phyloP scores from a whole-genome alignment of 1,140 invertebrate genomes.

The Drosophila littoralis region DNA sequence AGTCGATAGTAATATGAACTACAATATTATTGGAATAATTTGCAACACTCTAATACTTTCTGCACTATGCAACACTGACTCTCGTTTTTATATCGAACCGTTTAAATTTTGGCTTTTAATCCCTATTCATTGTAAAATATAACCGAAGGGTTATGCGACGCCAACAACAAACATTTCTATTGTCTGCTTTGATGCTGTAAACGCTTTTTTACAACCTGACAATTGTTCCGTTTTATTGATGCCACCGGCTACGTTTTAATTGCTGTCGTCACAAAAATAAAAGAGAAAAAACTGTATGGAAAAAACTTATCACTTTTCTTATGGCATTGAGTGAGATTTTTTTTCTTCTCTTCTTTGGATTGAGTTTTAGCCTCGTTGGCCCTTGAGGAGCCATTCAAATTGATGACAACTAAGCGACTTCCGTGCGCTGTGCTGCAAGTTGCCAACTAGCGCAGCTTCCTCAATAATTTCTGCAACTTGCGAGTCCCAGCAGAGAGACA shows the following conservation, averaged over 20 bases:
- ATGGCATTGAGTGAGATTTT: conserved; percentile 40
- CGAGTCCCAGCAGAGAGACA: not conserved
- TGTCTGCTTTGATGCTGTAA: conserved; percentile 31
- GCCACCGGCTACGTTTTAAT: conserved; percentile 68
- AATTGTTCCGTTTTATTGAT: conserved; percentile 59
- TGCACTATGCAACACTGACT: too few relatives aligned
- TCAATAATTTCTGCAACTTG: conserved; percentile 47
- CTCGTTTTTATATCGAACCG: too few relatives aligned
- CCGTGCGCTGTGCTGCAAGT: conserved; percentile 32
- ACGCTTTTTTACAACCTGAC: conserved; percentile 57
- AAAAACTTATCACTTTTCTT: conserved; percentile 31
- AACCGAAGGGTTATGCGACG: not conserved
- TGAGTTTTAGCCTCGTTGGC: conserved; percentile 13
- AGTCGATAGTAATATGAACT: too few relatives aligned
- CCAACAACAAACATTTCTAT: conserved; percentile 8
- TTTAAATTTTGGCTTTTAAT: not conserved
- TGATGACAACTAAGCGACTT: conserved; percentile 59
- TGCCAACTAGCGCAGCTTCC: conserved; percentile 42
- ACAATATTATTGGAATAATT: too few relatives aligned
- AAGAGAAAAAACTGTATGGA: not conserved
- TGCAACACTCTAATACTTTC: too few relatives aligned
- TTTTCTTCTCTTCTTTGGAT: conserved; percentile 29
- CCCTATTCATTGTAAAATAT: not conserved
- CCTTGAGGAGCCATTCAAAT: conserved; percentile 17
- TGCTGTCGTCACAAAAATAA: conserved; percentile 49